Percentiles rank a stretch among this genome's conserved stretches.
Evolutionary conservation across 2,888 invertebrate species (phyloP).

Genomic region (Epinotia bilunana): DNA sequence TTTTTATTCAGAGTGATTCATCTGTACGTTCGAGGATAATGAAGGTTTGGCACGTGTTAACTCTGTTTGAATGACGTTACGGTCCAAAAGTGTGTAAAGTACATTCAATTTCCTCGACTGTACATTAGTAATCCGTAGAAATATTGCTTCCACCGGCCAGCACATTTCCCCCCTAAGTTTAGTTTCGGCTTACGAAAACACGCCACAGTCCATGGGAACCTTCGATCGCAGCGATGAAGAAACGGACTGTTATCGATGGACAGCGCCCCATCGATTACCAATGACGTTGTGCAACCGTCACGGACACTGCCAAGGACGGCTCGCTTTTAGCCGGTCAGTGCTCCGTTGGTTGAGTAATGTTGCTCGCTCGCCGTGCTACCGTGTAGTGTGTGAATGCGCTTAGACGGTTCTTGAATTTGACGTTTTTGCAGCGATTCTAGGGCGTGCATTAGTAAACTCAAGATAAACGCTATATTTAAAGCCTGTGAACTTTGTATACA

Average conservation of each 20-base stretch:
- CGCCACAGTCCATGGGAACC: conserved; percentile 1
- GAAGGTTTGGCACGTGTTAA: no score
- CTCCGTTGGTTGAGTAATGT: conserved; percentile 65
- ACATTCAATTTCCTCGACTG: no score
- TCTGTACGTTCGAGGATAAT: no score
- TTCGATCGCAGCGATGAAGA: conserved; percentile 50
- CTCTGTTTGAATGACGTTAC: no score
- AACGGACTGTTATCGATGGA: conserved; percentile 57
- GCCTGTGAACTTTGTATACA: background rate
- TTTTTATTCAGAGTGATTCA: no score
- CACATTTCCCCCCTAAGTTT: background rate
- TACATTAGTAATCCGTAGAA: no score
- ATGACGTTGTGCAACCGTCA: conserved; percentile 66
- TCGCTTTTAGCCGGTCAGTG: conserved; percentile 72
- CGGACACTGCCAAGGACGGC: conserved; percentile 75
- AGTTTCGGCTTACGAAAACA: background rate
- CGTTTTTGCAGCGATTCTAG: background rate
- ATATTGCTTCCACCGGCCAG: no score
- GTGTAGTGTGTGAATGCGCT: background rate
- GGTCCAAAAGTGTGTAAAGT: no score
- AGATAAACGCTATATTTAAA: background rate
- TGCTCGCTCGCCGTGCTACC: conserved; percentile 57
- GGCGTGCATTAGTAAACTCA: background rate
- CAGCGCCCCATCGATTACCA: conserved; percentile 50
- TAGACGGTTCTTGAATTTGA: background rate